A percentile compares a stretch with the other conserved stretches of the same genome.
These are phyloP conservation scores for Thecophora atra DNA, from an alignment of 2,888 invertebrate genomes.

Conservation along the genomic window DNA sequence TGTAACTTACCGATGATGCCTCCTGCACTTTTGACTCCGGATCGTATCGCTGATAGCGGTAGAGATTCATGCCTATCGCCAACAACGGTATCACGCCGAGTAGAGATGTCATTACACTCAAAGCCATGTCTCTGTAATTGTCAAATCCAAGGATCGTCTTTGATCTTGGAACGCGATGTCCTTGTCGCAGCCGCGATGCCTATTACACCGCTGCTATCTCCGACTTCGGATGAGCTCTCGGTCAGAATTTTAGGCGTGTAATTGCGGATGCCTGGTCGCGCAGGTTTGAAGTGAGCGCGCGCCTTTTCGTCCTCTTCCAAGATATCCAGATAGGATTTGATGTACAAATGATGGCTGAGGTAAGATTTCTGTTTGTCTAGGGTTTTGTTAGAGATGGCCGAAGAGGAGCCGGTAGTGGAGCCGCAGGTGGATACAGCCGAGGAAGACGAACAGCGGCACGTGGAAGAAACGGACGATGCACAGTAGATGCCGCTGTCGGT, in stretches of 20 bases:
- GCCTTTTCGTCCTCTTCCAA: conserved; percentile 67
- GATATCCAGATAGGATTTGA: conserved; percentile 69
- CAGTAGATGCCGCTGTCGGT: conserved; percentile 60
- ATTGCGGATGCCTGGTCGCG: conserved; percentile 74
- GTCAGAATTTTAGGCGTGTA: conserved; percentile 77
- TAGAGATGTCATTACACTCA: conserved; percentile 73
- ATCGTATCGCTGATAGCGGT: conserved; percentile 82
- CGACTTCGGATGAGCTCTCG: conserved; percentile 49
- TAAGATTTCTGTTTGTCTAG: conserved; percentile 66
- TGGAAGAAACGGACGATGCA: conserved; percentile 55
- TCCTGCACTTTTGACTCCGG: conserved; percentile 83
- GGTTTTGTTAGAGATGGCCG: conserved; percentile 58
- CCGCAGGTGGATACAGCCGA: conserved; percentile 64
- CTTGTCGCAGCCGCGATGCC: conserved; percentile 32
- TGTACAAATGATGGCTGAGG: conserved; percentile 69
- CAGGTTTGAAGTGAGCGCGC: conserved; percentile 66
- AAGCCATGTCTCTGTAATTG: conserved; percentile 67
- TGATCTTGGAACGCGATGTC: conserved; percentile 38
- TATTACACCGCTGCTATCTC: conserved; percentile 41
- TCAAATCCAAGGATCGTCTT: conserved; percentile 76
- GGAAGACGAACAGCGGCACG: conserved; percentile 57
- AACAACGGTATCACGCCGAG: conserved; percentile 82
- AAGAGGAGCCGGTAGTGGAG: conserved; percentile 63
- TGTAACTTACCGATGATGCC: conserved; percentile 73
- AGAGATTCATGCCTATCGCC: conserved; percentile 82